A percentile compares a stretch with the other conserved stretches of the same genome.
phyloP scores from a whole-genome alignment of 2,888 invertebrate species.

The Rhamnusium bicolor region DNA sequence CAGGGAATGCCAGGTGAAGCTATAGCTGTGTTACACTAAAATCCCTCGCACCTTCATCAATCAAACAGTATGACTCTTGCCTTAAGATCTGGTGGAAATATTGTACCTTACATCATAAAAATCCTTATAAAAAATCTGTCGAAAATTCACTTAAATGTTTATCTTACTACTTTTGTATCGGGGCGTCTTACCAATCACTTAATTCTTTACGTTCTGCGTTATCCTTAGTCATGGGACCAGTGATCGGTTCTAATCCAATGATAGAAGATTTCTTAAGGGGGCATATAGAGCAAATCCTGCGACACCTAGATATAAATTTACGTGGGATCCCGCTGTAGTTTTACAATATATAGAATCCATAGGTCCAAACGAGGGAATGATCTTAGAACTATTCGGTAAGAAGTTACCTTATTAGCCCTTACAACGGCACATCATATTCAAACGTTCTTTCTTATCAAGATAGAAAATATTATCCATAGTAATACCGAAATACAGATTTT shows the following conservation, averaged over 20 bases:
- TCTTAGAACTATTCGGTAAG: too few relatives aligned
- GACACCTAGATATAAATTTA: not conserved
- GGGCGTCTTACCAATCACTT: constrained; percentile 2
- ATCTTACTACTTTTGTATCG: not conserved
- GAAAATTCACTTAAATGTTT: too few relatives aligned
- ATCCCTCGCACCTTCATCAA: constrained; percentile 15
- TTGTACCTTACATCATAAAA: not conserved
- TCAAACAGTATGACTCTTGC: constrained; percentile 13
- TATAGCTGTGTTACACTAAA: constrained; percentile 22
- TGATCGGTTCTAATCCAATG: not conserved
- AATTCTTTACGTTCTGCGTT: not conserved
- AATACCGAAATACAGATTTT: too few relatives aligned
- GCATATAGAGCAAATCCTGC: not conserved
- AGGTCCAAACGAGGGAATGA: not conserved
- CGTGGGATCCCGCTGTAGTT: not conserved
- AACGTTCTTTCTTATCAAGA: too few relatives aligned
- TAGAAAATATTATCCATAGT: too few relatives aligned
- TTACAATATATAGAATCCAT: not conserved
- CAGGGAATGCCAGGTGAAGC: constrained; percentile 11
- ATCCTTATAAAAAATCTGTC: constrained; percentile 26
- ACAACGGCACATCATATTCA: too few relatives aligned
- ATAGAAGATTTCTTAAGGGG: not conserved
- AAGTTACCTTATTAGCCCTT: too few relatives aligned
- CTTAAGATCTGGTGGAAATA: constrained; percentile 13
- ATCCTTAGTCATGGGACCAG: not conserved